These are phyloP conservation scores for Natator depressus DNA, from an alignment of 2,113 vertebrate species.

Conservation along the genomic window DNA sequence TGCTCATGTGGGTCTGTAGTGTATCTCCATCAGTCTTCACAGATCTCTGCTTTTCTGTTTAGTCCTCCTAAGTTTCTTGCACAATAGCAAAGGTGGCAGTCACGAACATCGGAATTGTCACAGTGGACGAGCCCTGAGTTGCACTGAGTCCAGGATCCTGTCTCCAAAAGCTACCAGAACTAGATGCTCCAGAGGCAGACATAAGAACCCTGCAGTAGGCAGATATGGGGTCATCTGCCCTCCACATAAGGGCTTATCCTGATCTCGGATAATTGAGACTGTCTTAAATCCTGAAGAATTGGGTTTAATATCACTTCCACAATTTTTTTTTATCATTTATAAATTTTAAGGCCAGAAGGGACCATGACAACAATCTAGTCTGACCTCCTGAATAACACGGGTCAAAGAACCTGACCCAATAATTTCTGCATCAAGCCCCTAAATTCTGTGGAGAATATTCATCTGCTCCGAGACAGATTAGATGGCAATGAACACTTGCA, in stretches of 20 bases:
- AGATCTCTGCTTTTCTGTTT: neutral
- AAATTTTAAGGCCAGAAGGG: neutral
- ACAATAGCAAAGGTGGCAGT: neutral
- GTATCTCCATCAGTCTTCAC: neutral
- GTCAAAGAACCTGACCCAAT: neutral
- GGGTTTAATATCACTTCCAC: neutral
- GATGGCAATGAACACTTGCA: neutral
- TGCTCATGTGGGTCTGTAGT: accelerated
- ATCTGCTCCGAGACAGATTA: accelerated
- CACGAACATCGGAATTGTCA: too few species aligned
- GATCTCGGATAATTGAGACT: neutral
- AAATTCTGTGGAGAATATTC: neutral
- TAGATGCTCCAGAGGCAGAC: neutral
- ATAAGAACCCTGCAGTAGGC: neutral
- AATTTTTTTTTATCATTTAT: neutral
- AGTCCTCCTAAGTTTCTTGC: neutral
- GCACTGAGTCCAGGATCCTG: accelerated
- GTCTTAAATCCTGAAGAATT: neutral
- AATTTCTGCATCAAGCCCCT: neutral
- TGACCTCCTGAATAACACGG: neutral
- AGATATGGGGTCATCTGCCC: neutral
- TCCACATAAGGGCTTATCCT: neutral
- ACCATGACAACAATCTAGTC: neutral
- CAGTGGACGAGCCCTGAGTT: neutral
- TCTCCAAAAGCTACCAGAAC: neutral